Evolutionary conservation across 1,140 invertebrate genomes (phyloP).

Genomic region (Pomacea maculata): DNA sequence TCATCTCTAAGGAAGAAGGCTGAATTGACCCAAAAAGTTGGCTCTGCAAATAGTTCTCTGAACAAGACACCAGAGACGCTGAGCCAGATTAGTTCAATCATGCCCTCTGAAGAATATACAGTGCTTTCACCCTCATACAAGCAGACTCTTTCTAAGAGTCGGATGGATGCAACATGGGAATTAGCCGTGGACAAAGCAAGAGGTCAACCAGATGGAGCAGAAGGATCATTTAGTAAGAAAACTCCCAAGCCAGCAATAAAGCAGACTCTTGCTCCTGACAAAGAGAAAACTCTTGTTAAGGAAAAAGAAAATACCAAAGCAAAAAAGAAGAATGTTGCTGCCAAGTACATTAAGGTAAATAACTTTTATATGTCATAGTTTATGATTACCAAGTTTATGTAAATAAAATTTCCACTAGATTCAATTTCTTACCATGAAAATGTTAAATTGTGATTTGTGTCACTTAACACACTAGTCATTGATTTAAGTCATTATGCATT

Average conservation of each 20-base stretch:
- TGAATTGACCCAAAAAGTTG: background rate
- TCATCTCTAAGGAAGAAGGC: conserved; percentile 9
- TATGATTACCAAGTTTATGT: no score
- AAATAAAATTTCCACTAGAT: no score
- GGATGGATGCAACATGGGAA: conserved; percentile 52
- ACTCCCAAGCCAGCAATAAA: conserved; percentile 9
- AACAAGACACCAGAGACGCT: conserved; percentile 52
- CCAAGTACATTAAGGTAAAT: conserved; percentile 19
- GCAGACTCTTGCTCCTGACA: background rate
- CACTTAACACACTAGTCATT: background rate
- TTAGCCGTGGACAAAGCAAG: conserved; percentile 55
- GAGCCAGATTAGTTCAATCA: conserved; percentile 58
- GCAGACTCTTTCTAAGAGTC: conserved; percentile 31
- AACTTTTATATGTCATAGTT: no score
- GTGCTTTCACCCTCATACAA: conserved; percentile 41
- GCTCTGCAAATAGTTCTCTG: background rate
- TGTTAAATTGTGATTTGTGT: background rate
- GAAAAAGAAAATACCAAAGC: conserved; percentile 16
- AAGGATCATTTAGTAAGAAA: conserved; percentile 42
- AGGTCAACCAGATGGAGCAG: conserved; percentile 61
- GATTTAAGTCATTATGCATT: background rate
- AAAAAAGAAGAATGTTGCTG: conserved; percentile 16
- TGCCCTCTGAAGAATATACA: conserved; percentile 46
- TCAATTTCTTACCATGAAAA: background rate
- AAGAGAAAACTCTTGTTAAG: background rate